These are phyloP conservation scores for Tetrax tetrax DNA, from an alignment of 2,113 vertebrate species.

Conservation along the genomic window DNA sequence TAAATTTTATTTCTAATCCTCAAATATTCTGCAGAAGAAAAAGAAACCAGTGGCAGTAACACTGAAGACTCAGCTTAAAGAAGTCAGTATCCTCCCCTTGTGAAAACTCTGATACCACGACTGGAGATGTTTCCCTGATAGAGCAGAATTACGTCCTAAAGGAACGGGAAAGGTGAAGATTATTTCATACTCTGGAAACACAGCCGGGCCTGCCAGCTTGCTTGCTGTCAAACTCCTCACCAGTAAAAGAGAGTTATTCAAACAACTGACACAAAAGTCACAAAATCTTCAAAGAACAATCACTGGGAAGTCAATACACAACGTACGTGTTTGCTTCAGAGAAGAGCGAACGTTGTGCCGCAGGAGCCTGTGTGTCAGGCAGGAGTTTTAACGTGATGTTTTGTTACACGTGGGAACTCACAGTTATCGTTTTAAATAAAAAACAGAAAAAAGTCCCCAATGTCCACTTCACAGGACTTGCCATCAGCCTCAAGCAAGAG, in stretches of 20 bases:
- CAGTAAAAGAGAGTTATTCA: background rate
- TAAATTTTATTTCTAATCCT: background rate
- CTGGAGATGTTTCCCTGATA: background rate
- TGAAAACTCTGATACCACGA: background rate
- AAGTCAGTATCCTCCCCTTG: background rate
- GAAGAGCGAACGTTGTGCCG: background rate
- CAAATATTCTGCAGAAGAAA: background rate
- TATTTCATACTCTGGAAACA: background rate
- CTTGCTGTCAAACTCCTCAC: background rate
- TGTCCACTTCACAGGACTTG: background rate
- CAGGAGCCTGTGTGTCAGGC: background rate
- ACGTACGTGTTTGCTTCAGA: background rate
- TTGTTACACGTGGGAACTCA: background rate
- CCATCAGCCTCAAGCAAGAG: background rate
- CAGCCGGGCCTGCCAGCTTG: background rate
- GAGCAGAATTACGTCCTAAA: background rate
- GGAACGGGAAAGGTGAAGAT: background rate
- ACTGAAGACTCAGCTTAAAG: background rate
- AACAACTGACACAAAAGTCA: background rate
- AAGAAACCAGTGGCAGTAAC: background rate
- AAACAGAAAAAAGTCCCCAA: fast-evolving
- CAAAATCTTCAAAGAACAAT: background rate
- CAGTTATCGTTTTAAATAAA: background rate
- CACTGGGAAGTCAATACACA: background rate
- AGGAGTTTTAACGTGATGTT: background rate